A percentile compares a stretch with the other conserved stretches of the same genome.
These are phyloP conservation scores for Cephus spinipes DNA, from an alignment of 2,888 invertebrate species.

Conservation along the genomic window DNA sequence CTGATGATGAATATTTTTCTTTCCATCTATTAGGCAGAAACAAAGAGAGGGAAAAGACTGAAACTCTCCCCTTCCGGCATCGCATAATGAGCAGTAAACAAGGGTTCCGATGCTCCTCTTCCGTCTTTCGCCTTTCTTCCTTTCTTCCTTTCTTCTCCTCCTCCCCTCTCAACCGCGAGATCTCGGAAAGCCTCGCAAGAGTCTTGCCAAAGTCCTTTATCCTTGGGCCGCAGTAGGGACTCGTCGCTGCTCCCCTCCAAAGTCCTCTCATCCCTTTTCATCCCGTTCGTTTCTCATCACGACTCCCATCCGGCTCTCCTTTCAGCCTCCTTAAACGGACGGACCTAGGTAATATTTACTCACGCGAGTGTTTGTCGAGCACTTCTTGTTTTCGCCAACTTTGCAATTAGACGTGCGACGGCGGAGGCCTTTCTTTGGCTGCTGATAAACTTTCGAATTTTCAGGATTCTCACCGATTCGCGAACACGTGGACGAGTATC, in stretches of 20 bases:
- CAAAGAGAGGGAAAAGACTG: conserved; percentile 17
- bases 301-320: conserved; percentile 15
- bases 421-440: not conserved
- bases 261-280: conserved; percentile 16
- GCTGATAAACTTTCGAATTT: conserved; percentile 30
- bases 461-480: conserved; percentile 26
- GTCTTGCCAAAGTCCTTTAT: not conserved
- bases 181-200: no score
- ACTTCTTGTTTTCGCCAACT: conserved; percentile 59
- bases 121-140: conserved; percentile 24
- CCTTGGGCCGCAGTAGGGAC: conserved; percentile 21
- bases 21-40: conserved; percentile 6
- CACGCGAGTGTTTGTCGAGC: conserved; percentile 55
- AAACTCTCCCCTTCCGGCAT: conserved; percentile 43
- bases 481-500: no score
- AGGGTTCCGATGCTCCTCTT: conserved; percentile 32
- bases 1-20: not conserved
- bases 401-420: conserved; percentile 56
- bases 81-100: conserved; percentile 63
- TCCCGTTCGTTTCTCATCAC: conserved; percentile 9
- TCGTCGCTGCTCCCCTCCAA: conserved; percentile 14
- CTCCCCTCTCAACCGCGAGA: conserved; percentile 21
- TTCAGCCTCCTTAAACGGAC: conserved; percentile 40
- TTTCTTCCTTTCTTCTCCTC: conserved; percentile 26
- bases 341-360: conserved; percentile 56